These are phyloP conservation scores for Enteromius mattozi DNA, from an alignment of 2,797 vertebrate species.

Conservation along the genomic window DNA sequence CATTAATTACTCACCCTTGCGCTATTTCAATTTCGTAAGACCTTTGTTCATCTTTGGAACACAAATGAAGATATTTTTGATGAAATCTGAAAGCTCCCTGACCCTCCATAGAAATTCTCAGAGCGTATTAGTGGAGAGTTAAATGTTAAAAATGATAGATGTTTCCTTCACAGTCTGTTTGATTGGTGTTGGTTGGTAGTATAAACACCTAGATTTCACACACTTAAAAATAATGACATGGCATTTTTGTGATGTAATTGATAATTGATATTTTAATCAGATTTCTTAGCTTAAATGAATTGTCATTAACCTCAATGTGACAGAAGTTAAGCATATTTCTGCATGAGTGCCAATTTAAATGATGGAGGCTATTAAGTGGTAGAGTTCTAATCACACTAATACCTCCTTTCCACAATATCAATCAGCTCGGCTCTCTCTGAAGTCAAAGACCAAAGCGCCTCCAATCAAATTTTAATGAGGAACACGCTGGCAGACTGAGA, in stretches of 20 bases:
- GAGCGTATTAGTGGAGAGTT: too few relatives aligned
- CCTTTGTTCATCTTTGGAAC: too few relatives aligned
- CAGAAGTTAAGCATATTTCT: slow-evolving; percentile 64
- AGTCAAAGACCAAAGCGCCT: slow-evolving; percentile 48
- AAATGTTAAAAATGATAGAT: not conserved
- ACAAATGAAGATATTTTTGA: too few relatives aligned
- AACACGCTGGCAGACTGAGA: slow-evolving; percentile 27
- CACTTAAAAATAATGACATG: not conserved
- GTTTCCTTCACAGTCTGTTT: not conserved
- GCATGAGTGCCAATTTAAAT: slow-evolving; percentile 72
- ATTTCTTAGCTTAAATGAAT: slow-evolving; percentile 47
- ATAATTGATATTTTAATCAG: slow-evolving; percentile 48
- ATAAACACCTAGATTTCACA: slow-evolving; percentile 27
- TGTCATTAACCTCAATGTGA: slow-evolving; percentile 60
- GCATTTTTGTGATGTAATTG: slow-evolving; percentile 14
- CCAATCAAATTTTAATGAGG: slow-evolving; percentile 43
- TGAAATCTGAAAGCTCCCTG: too few relatives aligned
- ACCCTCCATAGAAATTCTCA: too few relatives aligned
- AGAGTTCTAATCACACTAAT: slow-evolving; percentile 84
- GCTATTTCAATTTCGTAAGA: too few relatives aligned
- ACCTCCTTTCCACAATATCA: slow-evolving; percentile 80
- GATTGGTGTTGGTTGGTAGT: not conserved
- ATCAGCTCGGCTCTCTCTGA: slow-evolving; percentile 54
- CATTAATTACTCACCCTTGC: too few relatives aligned
- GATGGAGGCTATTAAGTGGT: slow-evolving; percentile 85